These are phyloP conservation scores for Terrapene triunguis DNA, from an alignment of 2,113 vertebrate species.

Conservation along the genomic window DNA sequence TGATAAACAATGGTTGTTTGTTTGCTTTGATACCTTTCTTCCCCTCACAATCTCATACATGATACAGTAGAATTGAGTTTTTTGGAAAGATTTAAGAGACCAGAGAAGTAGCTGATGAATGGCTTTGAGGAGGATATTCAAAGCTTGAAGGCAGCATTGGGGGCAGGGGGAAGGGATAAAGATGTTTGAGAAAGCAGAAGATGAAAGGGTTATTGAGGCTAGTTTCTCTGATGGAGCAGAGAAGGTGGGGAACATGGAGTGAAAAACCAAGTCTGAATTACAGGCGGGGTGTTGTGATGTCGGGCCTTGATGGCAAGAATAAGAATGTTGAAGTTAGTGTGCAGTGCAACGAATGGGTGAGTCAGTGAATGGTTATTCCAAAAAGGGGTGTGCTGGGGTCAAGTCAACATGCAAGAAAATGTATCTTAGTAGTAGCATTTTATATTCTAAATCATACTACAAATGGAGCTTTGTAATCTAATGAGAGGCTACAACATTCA, in stretches of 20 bases:
- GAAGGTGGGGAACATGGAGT: neutral
- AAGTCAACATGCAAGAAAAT: neutral
- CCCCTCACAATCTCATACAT: neutral
- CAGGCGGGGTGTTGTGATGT: neutral
- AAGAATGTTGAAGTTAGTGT: neutral
- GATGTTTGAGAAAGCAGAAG: neutral
- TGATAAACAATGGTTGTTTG: neutral
- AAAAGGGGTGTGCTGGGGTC: neutral
- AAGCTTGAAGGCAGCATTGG: neutral
- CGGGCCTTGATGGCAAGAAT: neutral
- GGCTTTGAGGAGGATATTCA: neutral
- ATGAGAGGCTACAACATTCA: neutral
- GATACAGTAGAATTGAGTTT: neutral
- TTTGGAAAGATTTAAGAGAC: neutral
- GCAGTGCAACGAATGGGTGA: neutral
- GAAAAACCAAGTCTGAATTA: neutral
- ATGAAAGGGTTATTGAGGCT: neutral
- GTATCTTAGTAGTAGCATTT: neutral
- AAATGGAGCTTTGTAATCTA: neutral
- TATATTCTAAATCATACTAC: neutral
- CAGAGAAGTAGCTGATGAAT: neutral
- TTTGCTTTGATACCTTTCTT: neutral
- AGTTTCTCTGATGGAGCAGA: neutral
- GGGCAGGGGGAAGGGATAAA: neutral
- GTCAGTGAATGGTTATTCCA: neutral